phyloP scores from a whole-genome alignment of 2,888 invertebrate genomes.

The Plebejus anna region DNA sequence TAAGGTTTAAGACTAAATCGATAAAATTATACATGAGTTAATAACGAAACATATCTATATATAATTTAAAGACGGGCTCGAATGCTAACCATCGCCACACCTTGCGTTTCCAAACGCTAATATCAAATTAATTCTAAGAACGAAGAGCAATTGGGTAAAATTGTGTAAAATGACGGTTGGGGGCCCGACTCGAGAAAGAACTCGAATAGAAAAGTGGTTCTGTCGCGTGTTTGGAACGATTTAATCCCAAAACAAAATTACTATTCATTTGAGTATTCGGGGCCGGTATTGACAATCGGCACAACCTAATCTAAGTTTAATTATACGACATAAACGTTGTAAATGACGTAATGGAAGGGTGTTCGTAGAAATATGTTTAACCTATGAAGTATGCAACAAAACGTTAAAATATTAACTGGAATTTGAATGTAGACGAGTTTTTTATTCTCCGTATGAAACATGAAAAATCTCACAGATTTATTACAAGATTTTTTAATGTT shows the following conservation, averaged over 20 bases:
- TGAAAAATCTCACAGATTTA: too few species aligned
- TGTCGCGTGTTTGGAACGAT: slow-evolving; percentile 79
- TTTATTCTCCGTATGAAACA: too few species aligned
- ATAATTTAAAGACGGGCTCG: slow-evolving; percentile 62
- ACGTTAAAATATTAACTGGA: background rate
- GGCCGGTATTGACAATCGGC: slow-evolving; percentile 70
- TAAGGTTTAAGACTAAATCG: slow-evolving; percentile 27
- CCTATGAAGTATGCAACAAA: background rate
- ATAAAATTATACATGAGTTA: slow-evolving; percentile 28
- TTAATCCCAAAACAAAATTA: slow-evolving; percentile 78
- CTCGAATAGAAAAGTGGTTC: slow-evolving; percentile 73
- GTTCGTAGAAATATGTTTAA: slow-evolving; percentile 12
- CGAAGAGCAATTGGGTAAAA: slow-evolving; percentile 77
- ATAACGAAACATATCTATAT: slow-evolving; percentile 27
- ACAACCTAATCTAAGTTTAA: slow-evolving; percentile 46
- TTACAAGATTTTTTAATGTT: too few species aligned
- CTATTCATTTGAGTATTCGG: slow-evolving; percentile 77
- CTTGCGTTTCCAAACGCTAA: slow-evolving; percentile 78
- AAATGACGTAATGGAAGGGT: slow-evolving; percentile 21
- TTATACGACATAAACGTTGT: slow-evolving; percentile 28
- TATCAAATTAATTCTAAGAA: slow-evolving; percentile 79
- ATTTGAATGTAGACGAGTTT: background rate
- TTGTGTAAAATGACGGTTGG: slow-evolving; percentile 79
- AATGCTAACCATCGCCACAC: slow-evolving; percentile 75
- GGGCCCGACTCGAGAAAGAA: slow-evolving; percentile 59